Base-by-base conservation (phyloP, 2,888 invertebrate genomes). In the Erebia palarica region DNA sequence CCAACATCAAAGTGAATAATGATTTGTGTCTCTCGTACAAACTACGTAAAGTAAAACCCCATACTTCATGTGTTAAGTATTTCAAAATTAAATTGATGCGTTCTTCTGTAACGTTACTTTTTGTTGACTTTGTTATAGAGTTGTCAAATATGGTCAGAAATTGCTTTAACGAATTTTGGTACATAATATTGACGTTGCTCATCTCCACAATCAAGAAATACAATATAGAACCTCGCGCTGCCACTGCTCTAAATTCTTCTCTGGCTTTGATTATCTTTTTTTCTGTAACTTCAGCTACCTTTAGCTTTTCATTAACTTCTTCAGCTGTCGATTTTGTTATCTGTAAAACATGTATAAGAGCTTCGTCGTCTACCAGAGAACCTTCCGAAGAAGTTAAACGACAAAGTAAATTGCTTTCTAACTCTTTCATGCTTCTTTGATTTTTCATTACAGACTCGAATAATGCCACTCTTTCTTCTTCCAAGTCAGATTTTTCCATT, bases 131-230 rank as follows among this genome's bases (percentile, higher is more conserved):
- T 0, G 96, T 97, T 77, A 99, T 99, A 0, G 99, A 98, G 81
- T 96, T 96, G 85, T 99, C 98, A 84, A 99, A 99, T 75, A 99
- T 96, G 13, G 95, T 97, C 59, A 99, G 91, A 90, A 99, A 99
- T 86, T 99, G 99, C 82, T 97, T 97, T 65, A 99, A 91, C 0
- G 99, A 98, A 79, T 98, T 99, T 88, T 99, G 99, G 84, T 99
- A 99, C 99, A 99, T 99, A 10, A 96, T 95, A 84, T 98, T 99
- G 0, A 99, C 98, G 83, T 98, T 96, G 81, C 97, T 97, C 98
- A 99, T 98, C 92, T 99, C 99, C 0, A 99, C 98, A 74, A 99
- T 98, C 57, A 99, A 94, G 85, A 99, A 99, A 84, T 99, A 99
- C 1, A 99, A 91, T 70, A 99, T 98, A 0, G 98, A 98, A 16